These are phyloP conservation scores for Elmis aenea DNA, from an alignment of 2,888 invertebrate species.

Conservation along the genomic window DNA sequence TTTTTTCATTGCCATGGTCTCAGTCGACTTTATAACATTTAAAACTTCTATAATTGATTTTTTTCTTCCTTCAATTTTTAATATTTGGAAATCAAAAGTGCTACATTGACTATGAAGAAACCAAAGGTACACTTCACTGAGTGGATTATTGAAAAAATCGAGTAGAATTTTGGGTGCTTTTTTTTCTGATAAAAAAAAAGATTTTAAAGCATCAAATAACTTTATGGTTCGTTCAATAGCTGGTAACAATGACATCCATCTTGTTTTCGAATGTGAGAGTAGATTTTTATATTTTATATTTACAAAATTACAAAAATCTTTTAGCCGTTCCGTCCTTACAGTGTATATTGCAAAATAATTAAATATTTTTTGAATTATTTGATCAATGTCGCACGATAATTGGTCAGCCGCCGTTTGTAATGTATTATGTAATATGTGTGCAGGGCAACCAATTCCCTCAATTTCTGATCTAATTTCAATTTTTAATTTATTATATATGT, in stretches of 20 bases:
- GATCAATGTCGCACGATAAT: background rate
- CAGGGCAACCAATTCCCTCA: slow-evolving; percentile 2
- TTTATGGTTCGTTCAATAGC: slow-evolving; percentile 2
- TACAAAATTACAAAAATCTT: slow-evolving; percentile 1
- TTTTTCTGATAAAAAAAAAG: background rate
- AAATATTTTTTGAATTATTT: slow-evolving; percentile 1
- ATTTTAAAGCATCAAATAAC: background rate
- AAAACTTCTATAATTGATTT: no score
- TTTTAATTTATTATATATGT: slow-evolving; percentile 21
- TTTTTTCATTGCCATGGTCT: no score
- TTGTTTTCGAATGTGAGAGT: slow-evolving; percentile 2
- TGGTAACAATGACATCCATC: slow-evolving; percentile 1
- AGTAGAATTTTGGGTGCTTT: background rate
- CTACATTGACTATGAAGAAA: no score
- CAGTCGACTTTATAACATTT: no score
- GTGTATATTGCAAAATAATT: slow-evolving; percentile 3
- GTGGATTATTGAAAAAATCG: slow-evolving; percentile 1
- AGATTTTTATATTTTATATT: slow-evolving; percentile 8
- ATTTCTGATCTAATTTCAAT: background rate
- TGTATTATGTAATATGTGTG: slow-evolving; percentile 1
- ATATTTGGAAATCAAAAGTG: slow-evolving; percentile 19
- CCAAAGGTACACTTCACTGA: background rate
- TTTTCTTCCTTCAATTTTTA: slow-evolving; percentile 22
- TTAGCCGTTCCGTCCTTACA: slow-evolving; percentile 1
- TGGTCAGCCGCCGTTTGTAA: background rate